Evolutionary conservation across 2,113 vertebrate genomes (phyloP), one percentile per base, ranked within the genome.

Genomic region (Sinocyclocheilus maitianheensis): DNA sequence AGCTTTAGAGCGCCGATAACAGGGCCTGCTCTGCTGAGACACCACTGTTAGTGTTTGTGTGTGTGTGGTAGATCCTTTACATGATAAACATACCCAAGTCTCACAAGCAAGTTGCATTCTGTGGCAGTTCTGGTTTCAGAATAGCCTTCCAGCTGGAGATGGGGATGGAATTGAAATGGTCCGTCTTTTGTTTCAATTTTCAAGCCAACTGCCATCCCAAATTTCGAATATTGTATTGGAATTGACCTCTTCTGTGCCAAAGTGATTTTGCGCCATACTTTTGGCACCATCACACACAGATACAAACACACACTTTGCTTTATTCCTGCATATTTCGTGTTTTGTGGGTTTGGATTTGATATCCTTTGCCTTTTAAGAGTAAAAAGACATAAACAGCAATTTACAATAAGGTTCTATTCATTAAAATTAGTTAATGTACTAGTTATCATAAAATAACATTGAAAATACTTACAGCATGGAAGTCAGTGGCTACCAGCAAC

Each of bases 181-280:
- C 81, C 14, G 40, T 67, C 20, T 84, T 82, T 87, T 84, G 40
- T 67, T 80, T 80, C 82, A 79, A 80, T 87, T 87, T 87, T 69
- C 53, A 84, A 75, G 76, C 48, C 74, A 69, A 67, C 9, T 78
- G 81, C 60, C 7, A 26, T 4, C 69, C 43, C 51, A 37, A 48
- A 48, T 87, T 72, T 72, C 12, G 2, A 13, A 74, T 80, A 87
- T 84, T 79, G 53, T 87, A 24, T 71, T 62, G 40, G 67, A 84
- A 79, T 87, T 71, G 69, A 77, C 75, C 74, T 40, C 22, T 55
- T 74, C 67, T 48, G 13, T 51, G 34, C 67, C 78, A 75, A 86
- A 86, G 67, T 60, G 77, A 86, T 86, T 81, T 81, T 30, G 51
- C 8, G 30, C 51, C 18, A 67, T 63, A 46, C 60, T 30, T 51